phyloP scores from a whole-genome alignment of 1,140 invertebrate species.

The Drosophila lacteicornis region DNA sequence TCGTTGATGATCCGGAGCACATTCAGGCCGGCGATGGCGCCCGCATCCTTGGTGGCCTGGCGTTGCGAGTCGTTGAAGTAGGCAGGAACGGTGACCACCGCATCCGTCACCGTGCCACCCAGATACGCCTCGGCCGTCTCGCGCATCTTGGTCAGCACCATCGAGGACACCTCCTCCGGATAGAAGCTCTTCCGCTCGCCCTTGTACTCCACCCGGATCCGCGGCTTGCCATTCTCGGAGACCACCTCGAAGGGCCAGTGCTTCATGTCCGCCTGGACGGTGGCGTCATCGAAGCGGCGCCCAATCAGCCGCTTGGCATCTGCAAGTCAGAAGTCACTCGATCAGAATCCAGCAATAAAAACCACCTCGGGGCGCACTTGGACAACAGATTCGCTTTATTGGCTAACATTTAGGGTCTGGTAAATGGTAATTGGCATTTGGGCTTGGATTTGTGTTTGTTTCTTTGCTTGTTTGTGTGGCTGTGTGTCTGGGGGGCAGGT shows the following conservation, averaged over 20 bases:
- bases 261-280: slow-evolving; percentile 97
- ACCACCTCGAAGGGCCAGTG: slow-evolving; percentile 98
- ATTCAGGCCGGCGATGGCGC: slow-evolving; percentile 93
- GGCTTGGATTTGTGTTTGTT: not conserved
- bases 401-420: slow-evolving; percentile 38
- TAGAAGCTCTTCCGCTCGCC: slow-evolving; percentile 95
- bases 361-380: slow-evolving; percentile 28
- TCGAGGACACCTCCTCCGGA: slow-evolving; percentile 95
- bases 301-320: slow-evolving; percentile 97
- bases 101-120: slow-evolving; percentile 94
- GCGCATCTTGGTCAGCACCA: slow-evolving; percentile 97
- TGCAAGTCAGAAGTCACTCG: slow-evolving; percentile 88
- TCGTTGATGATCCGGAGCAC: slow-evolving; percentile 97
- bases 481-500: slow-evolving; percentile 37
- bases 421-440: slow-evolving; percentile 27
- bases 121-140: slow-evolving; percentile 97
- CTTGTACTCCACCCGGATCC: slow-evolving; percentile 95
- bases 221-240: slow-evolving; percentile 92
- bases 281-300: slow-evolving; percentile 94
- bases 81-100: slow-evolving; percentile 95
- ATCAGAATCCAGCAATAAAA: slow-evolving; percentile 36
- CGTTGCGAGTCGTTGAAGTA: slow-evolving; percentile 97
- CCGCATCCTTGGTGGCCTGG: slow-evolving; percentile 96
- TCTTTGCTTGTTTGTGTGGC: slow-evolving; percentile 7
- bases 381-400: slow-evolving; percentile 56